A percentile compares a stretch with the other conserved stretches of the same genome.
Conservation (phyloP, 2,797 vertebrate species). For the Hyperoplus immaculatus region DNA sequence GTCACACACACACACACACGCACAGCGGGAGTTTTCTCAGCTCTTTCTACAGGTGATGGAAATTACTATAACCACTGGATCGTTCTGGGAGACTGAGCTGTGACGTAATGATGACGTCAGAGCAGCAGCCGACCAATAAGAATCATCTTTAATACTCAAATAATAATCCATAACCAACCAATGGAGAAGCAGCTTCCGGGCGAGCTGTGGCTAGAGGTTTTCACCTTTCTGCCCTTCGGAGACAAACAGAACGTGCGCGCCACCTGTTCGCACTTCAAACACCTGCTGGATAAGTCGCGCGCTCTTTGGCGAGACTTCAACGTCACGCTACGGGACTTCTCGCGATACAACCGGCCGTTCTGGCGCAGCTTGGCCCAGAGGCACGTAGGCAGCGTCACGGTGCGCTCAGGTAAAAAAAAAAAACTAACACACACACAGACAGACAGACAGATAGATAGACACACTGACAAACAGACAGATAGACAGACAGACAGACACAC, state of each 20-base stretch:
- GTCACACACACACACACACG: too few species aligned
- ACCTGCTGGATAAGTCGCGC: constrained; percentile 59
- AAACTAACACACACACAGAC: too few species aligned
- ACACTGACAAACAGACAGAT: too few species aligned
- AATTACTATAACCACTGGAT: neutral
- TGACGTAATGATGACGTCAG: neutral
- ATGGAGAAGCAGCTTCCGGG: constrained; percentile 40
- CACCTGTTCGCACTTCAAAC: constrained; percentile 52
- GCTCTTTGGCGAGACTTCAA: constrained; percentile 62
- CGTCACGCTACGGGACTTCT: constrained; percentile 33
- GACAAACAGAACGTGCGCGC: constrained; percentile 59
- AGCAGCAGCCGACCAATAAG: too few species aligned
- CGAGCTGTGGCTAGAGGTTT: constrained; percentile 68
- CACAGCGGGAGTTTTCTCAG: too few species aligned
- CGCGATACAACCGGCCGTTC: constrained; percentile 49
- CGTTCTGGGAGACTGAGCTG: neutral
- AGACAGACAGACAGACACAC: too few species aligned
- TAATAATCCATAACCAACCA: too few species aligned
- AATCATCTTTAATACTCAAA: too few species aligned
- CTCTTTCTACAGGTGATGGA: neutral
- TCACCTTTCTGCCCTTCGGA: constrained; percentile 58
- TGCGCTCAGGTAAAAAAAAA: constrained; percentile 33
- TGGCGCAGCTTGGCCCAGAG: constrained; percentile 64
- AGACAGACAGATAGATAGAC: too few species aligned
- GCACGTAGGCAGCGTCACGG: constrained; percentile 29